phyloP scores from a whole-genome alignment of 2,113 vertebrate genomes.

The Macquaria ambigua region DNA sequence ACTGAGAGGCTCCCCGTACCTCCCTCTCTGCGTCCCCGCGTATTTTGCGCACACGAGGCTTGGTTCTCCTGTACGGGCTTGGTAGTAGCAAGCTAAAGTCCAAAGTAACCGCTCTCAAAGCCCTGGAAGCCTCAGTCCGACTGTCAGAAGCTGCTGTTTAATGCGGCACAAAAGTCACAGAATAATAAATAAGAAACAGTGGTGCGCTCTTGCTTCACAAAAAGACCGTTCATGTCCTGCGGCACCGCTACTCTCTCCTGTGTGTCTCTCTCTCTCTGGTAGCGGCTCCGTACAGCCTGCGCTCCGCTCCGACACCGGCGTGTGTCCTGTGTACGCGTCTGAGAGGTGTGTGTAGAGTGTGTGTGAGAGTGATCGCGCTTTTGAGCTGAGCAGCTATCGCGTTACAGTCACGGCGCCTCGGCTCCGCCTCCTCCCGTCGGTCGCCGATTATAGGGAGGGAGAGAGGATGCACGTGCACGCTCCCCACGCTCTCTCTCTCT shows the following conservation, averaged over 20 bases:
- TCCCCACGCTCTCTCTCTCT: background rate
- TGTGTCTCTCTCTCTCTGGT: slow-evolving; percentile 5
- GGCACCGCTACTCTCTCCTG: slow-evolving; percentile 30
- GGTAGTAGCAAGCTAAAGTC: slow-evolving; percentile 9
- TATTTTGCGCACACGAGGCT: slow-evolving; percentile 59
- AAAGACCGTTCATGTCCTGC: slow-evolving; percentile 27
- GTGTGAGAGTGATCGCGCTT: slow-evolving; percentile 83
- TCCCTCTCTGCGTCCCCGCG: slow-evolving; percentile 36
- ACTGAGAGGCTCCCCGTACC: slow-evolving; percentile 11
- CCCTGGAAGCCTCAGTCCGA: background rate
- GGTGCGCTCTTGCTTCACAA: background rate
- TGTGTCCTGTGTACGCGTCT: slow-evolving; percentile 48
- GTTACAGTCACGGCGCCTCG: slow-evolving; percentile 87
- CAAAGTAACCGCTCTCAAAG: background rate
- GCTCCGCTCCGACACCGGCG: slow-evolving; percentile 55
- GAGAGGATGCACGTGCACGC: slow-evolving; percentile 10
- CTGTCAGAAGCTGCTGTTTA: background rate
- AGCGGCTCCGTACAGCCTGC: slow-evolving; percentile 39
- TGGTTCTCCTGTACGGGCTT: background rate
- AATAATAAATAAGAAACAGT: background rate
- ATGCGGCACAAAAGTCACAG: slow-evolving; percentile 13
- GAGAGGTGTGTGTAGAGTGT: slow-evolving; percentile 79
- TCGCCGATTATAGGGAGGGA: slow-evolving; percentile 77
- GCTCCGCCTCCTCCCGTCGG: slow-evolving; percentile 87
- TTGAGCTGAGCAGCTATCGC: slow-evolving; percentile 87